Percentiles rank a stretch among this genome's conserved stretches.
phyloP scores from a whole-genome alignment of 64 coral and sea anemone genomes.

The Porites australiensis region DNA sequence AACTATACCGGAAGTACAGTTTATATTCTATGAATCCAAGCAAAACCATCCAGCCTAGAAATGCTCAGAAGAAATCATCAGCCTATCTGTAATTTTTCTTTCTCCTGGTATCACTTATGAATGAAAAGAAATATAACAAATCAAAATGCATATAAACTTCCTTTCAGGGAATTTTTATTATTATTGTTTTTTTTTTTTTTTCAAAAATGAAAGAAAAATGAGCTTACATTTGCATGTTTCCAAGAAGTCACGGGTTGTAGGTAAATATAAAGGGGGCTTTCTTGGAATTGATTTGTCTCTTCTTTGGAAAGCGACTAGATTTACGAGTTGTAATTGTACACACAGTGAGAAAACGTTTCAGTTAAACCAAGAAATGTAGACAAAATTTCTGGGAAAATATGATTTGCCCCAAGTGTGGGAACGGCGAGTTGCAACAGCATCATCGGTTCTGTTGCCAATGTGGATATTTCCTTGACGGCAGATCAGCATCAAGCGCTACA shows the following conservation, averaged over 20 bases:
- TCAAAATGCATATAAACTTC: background rate
- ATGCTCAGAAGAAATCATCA: no score
- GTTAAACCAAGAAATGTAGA: background rate
- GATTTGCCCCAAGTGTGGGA: constrained; percentile 30
- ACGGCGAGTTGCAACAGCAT: constrained; percentile 17
- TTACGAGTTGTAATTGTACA: background rate
- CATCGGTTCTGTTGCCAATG: constrained; percentile 22
- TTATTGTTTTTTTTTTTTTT: no score
- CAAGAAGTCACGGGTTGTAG: background rate
- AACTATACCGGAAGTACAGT: background rate
- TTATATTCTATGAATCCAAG: background rate
- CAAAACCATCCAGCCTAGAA: no score
- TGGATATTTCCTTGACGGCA: background rate
- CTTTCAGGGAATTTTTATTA: background rate
- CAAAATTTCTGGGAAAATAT: background rate
- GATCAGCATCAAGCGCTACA: background rate
- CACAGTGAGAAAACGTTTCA: background rate
- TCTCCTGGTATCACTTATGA: no score
- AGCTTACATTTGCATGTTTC: background rate
- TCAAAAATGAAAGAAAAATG: no score
- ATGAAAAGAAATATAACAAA: background rate
- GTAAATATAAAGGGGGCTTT: background rate
- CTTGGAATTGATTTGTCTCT: background rate
- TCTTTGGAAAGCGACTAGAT: background rate
- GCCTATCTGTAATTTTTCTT: no score